These are phyloP conservation scores for Quadroppia sp. DNA, from an alignment of 2,888 invertebrate genomes.

Conservation along the genomic window DNA sequence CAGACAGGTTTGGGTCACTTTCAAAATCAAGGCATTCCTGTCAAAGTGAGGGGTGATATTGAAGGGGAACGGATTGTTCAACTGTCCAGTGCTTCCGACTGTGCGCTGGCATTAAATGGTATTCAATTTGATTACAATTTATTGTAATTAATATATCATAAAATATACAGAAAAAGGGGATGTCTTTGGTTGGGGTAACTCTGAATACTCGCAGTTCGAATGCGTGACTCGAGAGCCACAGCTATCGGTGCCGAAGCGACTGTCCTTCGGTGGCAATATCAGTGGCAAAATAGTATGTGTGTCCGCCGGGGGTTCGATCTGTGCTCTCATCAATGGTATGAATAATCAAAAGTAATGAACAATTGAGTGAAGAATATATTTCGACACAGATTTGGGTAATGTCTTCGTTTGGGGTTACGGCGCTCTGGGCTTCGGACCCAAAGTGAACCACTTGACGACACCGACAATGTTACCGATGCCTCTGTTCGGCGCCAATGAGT, in stretches of 20 bases:
- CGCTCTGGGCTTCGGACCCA: constrained; percentile 80
- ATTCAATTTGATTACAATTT: not conserved
- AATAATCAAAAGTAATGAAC: constrained; percentile 46
- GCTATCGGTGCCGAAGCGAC: constrained; percentile 55
- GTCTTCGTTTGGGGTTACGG: constrained; percentile 94
- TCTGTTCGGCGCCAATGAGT: constrained; percentile 79
- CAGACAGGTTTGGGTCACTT: constrained; percentile 65
- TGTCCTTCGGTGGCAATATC: constrained; percentile 58
- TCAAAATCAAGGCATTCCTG: constrained; percentile 49
- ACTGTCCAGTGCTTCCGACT: constrained; percentile 74
- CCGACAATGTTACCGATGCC: constrained; percentile 73
- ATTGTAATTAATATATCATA: not conserved
- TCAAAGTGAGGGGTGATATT: constrained; percentile 70
- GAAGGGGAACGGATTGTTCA: constrained; percentile 73
- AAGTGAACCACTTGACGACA: constrained; percentile 61
- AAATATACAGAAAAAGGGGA: constrained; percentile 69
- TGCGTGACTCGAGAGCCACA: constrained; percentile 54
- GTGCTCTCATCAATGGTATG: constrained; percentile 72
- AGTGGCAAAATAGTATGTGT: constrained; percentile 70
- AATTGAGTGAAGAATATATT: not conserved
- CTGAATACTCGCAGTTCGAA: constrained; percentile 81
- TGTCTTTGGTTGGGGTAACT: constrained; percentile 95
- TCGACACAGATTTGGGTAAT: constrained; percentile 66
- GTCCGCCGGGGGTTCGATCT: constrained; percentile 80
- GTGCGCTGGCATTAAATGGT: constrained; percentile 82